Base-by-base conservation (phyloP, 1,140 invertebrate genomes). In the Marisa cornuarietis region DNA sequence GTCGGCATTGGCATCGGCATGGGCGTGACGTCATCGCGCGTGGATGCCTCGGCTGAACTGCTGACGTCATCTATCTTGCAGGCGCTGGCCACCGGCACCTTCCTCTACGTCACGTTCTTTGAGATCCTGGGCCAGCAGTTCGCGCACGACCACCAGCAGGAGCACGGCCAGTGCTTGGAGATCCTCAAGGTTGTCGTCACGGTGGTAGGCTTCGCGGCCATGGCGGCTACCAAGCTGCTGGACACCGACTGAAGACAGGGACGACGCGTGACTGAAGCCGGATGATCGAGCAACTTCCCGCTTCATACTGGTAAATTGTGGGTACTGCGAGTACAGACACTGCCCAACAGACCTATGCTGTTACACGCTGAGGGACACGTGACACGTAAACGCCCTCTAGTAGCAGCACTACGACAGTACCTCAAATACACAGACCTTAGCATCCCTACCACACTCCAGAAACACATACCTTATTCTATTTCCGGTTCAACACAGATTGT, bases 91-190 rank as follows among this genome's bases (percentile, higher is more conserved):
- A 95, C 95, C 18, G 97, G 97, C 62, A 97, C 96, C 1, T 94
- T 98, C 69, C 91, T 98, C 0, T 98, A 98, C 89, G 96, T 98
- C 58, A 96, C 96, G 0, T 95, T 97, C 62, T 95, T 96, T 86
- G 97, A 98, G 92, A 95, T 98, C 62, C 90, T 98, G 58, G 96
- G 90, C n/a, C 88, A 91, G 76, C 91, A 92, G 81, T 78, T 92
- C 14, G 73, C 76, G 14, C 77, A 85, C 52, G 68, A 69, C 51
- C 62, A 78, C 54, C 24, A 62, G 26, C 13, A 52, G 18, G 76
- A 78, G 9, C 68, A 79, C 62, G 82, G 65, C 58, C 24, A 58
- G 18, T 14, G 24, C 26, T 6, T 61, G 18, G 52, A 65, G 24
- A 22, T 87, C 26, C 24, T 79, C 0, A 83, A 85, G 42, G 78